Evolutionary conservation across 64 coral and sea anemone species (phyloP).

Genomic region (Exaiptasia diaphana): DNA sequence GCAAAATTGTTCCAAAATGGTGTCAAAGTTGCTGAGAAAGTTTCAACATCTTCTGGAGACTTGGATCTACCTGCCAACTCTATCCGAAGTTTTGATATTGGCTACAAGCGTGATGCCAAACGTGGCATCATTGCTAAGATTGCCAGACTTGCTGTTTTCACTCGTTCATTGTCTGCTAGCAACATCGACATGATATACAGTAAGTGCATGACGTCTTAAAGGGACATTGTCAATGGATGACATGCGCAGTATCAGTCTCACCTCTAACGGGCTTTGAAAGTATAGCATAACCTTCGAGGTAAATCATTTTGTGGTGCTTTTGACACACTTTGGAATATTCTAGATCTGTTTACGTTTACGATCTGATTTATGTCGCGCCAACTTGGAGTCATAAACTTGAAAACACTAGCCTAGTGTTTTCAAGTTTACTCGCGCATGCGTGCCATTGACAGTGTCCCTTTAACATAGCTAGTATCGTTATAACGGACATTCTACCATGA

Average conservation of each 20-base stretch:
- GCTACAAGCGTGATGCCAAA: not conserved
- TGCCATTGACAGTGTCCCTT: too few species aligned
- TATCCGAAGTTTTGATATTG: not conserved
- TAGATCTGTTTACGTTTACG: too few species aligned
- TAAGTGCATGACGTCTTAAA: not conserved
- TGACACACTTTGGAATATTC: too few species aligned
- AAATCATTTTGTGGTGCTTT: too few species aligned
- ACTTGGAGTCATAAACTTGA: too few species aligned
- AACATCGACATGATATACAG: not conserved
- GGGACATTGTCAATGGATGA: not conserved
- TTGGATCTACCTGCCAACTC: not conserved
- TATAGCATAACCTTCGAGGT: not conserved
- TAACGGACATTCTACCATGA: too few species aligned
- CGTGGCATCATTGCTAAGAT: not conserved
- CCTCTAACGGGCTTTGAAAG: not conserved
- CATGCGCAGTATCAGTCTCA: not conserved
- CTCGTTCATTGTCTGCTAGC: not conserved
- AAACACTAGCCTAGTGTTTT: too few species aligned
- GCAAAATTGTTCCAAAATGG: not conserved
- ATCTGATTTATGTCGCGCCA: too few species aligned
- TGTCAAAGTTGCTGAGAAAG: not conserved
- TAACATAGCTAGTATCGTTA: too few species aligned
- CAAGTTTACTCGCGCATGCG: too few species aligned
- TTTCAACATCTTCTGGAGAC: not conserved
- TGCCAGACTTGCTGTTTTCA: not conserved